A percentile compares a stretch with the other conserved stretches of the same genome.
phyloP scores from a whole-genome alignment of 1,140 invertebrate species.

The Drosophila carrolli region DNA sequence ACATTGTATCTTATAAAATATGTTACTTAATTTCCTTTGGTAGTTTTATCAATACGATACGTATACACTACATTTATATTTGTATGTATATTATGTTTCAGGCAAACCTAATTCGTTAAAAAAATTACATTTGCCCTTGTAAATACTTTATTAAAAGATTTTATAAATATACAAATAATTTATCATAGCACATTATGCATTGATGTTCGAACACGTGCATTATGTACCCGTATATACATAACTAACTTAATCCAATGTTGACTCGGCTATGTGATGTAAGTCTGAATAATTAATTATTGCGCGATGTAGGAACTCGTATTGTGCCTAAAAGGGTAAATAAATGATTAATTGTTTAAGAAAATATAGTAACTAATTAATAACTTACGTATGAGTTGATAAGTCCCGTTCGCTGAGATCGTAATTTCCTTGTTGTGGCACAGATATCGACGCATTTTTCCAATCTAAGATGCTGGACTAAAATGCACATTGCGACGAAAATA shows the following conservation, averaged over 20 bases:
- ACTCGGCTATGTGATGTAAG: conserved; percentile 89
- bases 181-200: conserved; percentile 63
- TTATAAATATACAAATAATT: conserved; percentile 73
- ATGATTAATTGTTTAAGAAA: background rate
- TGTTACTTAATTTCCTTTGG: conserved; percentile 75
- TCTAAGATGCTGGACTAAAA: conserved; percentile 92
- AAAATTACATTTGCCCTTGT: conserved; percentile 60
- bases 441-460: conserved; percentile 94
- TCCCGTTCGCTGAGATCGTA: conserved; percentile 92
- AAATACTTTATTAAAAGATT: conserved; percentile 71
- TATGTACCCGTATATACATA: conserved; percentile 51
- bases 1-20: conserved; percentile 77
- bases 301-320: conserved; percentile 96
- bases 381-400: conserved; percentile 94
- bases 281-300: conserved; percentile 95
- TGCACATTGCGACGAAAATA: conserved; percentile 94
- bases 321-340: conserved; percentile 88
- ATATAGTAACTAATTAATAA: conserved; percentile 30
- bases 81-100: conserved; percentile 68
- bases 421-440: conserved; percentile 92
- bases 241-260: conserved; percentile 78
- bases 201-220: conserved; percentile 41
- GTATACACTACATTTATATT: conserved; percentile 73
- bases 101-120: conserved; percentile 70
- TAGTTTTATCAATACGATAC: conserved; percentile 77